These are phyloP conservation scores for Itoplectis maculator DNA, from an alignment of 2,888 invertebrate species.

Conservation along the genomic window DNA sequence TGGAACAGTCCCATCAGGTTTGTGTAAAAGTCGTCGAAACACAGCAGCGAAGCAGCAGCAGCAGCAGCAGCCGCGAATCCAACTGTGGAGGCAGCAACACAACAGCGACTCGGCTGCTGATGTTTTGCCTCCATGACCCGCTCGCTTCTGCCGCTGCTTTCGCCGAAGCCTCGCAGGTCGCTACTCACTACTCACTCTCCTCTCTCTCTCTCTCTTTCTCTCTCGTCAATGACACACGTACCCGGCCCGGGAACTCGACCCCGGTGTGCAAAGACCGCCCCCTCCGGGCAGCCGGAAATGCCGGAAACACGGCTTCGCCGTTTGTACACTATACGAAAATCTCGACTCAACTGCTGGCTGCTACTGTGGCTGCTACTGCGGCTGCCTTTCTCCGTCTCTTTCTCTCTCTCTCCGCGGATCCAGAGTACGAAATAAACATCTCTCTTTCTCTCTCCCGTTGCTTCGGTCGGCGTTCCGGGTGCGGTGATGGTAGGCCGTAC, in stretches of 20 bases:
- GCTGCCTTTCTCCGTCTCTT: too few species aligned
- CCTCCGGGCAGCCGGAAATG: constrained; percentile 50
- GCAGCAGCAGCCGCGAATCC: too few species aligned
- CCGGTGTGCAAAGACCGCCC: constrained; percentile 50
- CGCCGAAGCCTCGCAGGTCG: not conserved
- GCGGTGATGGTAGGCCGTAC: constrained; percentile 35
- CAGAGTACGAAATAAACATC: too few species aligned
- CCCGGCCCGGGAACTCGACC: constrained; percentile 34
- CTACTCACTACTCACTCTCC: constrained; percentile 26
- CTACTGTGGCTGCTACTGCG: constrained; percentile 2
- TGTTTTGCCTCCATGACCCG: constrained; percentile 38
- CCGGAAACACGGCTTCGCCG: constrained; percentile 57
- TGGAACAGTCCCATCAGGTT: constrained; percentile 35
- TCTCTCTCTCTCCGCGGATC: constrained; percentile 23
- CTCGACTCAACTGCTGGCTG: constrained; percentile 32
- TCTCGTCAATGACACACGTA: constrained; percentile 58
- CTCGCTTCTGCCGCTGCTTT: not conserved
- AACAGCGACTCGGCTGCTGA: not conserved
- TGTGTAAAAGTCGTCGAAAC: constrained; percentile 59
- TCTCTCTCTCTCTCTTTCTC: constrained; percentile 25
- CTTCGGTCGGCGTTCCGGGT: constrained; percentile 9
- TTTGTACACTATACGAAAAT: constrained; percentile 49
- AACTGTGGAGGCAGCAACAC: constrained; percentile 46
- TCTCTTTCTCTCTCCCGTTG: constrained; percentile 3
- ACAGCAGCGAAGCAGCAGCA: constrained; percentile 29